These are phyloP conservation scores for Chionoecetes opilio DNA, from an alignment of 1,140 invertebrate species.

Conservation along the genomic window DNA sequence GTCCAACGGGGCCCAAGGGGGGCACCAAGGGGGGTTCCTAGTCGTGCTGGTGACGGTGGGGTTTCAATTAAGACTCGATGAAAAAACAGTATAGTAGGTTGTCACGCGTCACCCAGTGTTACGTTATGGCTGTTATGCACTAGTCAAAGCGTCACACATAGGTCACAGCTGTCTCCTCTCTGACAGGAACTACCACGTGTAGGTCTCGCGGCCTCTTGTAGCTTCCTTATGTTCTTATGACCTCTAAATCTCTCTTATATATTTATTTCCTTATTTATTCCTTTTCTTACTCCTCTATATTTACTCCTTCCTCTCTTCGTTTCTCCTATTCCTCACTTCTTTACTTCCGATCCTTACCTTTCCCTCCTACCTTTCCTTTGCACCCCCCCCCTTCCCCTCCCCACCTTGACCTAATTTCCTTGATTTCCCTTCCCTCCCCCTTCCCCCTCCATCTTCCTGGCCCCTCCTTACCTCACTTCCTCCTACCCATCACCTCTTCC, in stretches of 20 bases:
- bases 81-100: no score
- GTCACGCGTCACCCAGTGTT: no score
- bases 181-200: no score
- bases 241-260: not conserved
- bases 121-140: no score
- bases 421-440: not conserved
- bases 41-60: not conserved
- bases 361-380: not conserved
- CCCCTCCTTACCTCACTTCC: no score
- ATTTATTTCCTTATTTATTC: not conserved
- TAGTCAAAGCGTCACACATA: no score
- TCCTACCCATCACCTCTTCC: conserved; percentile 12
- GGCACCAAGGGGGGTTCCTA: not conserved
- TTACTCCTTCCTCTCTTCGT: not conserved
- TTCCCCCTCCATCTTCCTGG: not conserved
- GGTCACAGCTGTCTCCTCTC: no score
- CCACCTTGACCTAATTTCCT: not conserved
- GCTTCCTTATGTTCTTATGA: not conserved
- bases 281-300: not conserved
- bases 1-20: no score
- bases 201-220: no score
- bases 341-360: not conserved
- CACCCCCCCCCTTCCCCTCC: not conserved
- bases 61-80: not conserved
- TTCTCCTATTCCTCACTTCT: not conserved